Evolutionary conservation across 2,888 invertebrate genomes (phyloP), one percentile per base, ranked within the genome.

Genomic region (Belgica antarctica): DNA sequence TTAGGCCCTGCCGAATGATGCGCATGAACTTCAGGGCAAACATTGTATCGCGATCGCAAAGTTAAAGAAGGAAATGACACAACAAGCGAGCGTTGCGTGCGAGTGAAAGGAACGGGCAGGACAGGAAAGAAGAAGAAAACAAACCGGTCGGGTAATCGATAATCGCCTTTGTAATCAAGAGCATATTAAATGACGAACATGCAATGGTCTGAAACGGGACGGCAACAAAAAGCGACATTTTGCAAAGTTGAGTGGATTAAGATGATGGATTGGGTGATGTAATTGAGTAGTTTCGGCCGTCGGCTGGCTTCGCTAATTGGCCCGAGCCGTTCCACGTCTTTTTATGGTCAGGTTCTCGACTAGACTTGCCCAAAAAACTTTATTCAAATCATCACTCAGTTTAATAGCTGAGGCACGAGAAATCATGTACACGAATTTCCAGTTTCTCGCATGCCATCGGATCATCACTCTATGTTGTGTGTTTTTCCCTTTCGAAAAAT

Each of bases 381-480:
- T 3, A 41, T 41, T 41, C 41, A n/a, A 41, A n/a, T 5, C 41
- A 10, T 4, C 41, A 8, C 7, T 34, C 34, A 12, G 12, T n/a
- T 34, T 12, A 41, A 41, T 12, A 5, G 41, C 4, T 10, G 8
- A 10, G 2, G 10, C 41, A 41, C 2, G 31, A 31, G 12, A 52
- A 52, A 22, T 17, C 52, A 52, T 52, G 52, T 22, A 22, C 52
- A 52, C 52, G 52, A 22, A 52, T 52, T 22, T 52, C 52, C 25
- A 59, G 59, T 59, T 46, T 59, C 59, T 59, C 25, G 24, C 52
- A 52, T 52, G 52, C 24, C 12, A 3, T 52, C 52, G 12, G 22
- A 52, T 52, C 52, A 52, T 52, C 52, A 24, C 52, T 15, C 8
- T 10, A 15, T 24, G 52, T 12, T 52, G 3, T 8, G 12, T 4